Evolutionary conservation across 2,797 vertebrate species (phyloP), one percentile per base, ranked within the genome.

Genomic region (Myotis vivesi): DNA sequence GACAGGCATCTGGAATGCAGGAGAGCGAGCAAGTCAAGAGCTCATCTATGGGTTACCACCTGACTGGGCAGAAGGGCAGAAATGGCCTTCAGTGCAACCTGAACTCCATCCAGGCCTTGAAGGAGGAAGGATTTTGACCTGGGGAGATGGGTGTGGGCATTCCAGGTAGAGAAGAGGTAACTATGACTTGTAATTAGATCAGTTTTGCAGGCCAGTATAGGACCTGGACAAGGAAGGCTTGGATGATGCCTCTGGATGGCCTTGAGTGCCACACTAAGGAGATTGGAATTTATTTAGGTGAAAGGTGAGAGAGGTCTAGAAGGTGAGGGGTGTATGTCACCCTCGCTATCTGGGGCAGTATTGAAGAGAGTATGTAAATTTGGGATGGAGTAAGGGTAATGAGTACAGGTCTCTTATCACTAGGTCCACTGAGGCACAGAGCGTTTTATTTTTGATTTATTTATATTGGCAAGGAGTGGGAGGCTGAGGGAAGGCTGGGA

Each of bases 111-210:
- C 30, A 71, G 75, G 49, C 23, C 86, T 92, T 55, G 69, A 77
- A 93, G 33, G n/a, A 64, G 55, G 49, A 80, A 88, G 44, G 72
- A 71, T 76, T 95, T 72, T 94, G 87, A 81, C 68, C 22, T 66
- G 51, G 59, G 41, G n/a, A 81, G 75, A 44, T 38, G 25, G 46
- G 17, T 11, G 6, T 77, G 25, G 46, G 30, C 64, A 85, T 59
- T 85, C 71, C 30, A 81, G n/a, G 46, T 57, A 69, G 36, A 85
- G 57, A 53, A 92, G n/a, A 44, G 30, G 41, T 64, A 80, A 92
- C 41, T 33, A 76, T 87, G 57, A 57, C 44, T 53, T 89, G 36
- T 69, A 41, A 82, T 89, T 49, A 87, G 87, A 72, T 88, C 36
- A 41, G 3, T 80, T 94, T 93, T 73, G 62, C 59, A 59, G 55